Conservation (phyloP, 1,140 invertebrate genomes). For the Akabosia matsudoensis region DNA sequence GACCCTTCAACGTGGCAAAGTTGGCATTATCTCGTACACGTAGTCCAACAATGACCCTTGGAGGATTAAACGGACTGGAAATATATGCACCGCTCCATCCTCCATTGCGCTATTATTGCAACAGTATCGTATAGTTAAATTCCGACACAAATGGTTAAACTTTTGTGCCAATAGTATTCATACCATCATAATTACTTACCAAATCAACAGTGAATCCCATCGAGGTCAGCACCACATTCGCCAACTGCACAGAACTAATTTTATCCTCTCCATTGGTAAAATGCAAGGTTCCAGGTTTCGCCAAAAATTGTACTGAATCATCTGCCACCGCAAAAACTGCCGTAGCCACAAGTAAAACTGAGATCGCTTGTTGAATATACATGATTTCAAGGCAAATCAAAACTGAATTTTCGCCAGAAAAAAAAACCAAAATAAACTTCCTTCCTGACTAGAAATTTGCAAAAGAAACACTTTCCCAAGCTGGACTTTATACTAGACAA, state of each 20-base stretch:
- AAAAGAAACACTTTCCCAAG: too few species aligned
- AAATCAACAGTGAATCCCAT: slow-evolving; percentile 30
- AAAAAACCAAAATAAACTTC: too few species aligned
- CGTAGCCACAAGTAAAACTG: neutral
- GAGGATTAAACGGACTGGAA: slow-evolving; percentile 26
- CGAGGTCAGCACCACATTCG: slow-evolving; percentile 17
- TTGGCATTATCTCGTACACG: neutral
- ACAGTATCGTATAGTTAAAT: neutral
- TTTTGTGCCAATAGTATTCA: too few species aligned
- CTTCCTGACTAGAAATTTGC: neutral
- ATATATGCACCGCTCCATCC: slow-evolving; percentile 15
- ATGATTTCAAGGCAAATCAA: neutral
- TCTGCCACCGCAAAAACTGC: slow-evolving; percentile 11
- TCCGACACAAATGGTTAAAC: too few species aligned
- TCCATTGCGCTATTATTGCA: slow-evolving; percentile 6
- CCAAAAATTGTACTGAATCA: slow-evolving; percentile 7
- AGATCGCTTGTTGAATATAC: slow-evolving; percentile 1
- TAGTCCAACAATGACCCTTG: slow-evolving; percentile 13
- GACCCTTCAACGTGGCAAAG: neutral
- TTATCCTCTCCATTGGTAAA: slow-evolving; percentile 7
- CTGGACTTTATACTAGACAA: too few species aligned
- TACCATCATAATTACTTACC: too few species aligned
- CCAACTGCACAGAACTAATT: slow-evolving; percentile 23
- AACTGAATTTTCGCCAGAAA: slow-evolving; percentile 14
- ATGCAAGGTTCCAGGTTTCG: slow-evolving; percentile 15